Evolutionary conservation across 2,797 vertebrate species (phyloP), one percentile per base, ranked within the genome.

Genomic region (Tamandua tetradactyla): DNA sequence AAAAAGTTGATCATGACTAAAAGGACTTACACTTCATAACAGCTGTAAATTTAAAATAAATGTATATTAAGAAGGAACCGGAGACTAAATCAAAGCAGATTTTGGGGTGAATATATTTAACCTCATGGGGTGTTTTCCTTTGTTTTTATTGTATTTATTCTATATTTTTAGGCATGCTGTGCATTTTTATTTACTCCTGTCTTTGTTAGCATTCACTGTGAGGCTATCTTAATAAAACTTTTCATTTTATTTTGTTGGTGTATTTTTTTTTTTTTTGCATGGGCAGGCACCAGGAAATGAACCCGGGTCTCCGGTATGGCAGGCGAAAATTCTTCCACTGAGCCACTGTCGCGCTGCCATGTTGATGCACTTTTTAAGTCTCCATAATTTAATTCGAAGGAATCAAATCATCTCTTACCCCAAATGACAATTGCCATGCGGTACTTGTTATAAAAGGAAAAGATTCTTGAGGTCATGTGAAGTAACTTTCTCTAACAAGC

Each of bases 301-400:
- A n/a, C n/a, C n/a, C n/a, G n/a, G n/a, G n/a, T n/a, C n/a, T n/a
- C n/a, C n/a, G n/a, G n/a, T n/a, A n/a, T n/a, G n/a, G n/a, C n/a
- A n/a, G n/a, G n/a, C n/a, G n/a, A n/a, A n/a, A n/a, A n/a, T n/a
- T n/a, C n/a, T n/a, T n/a, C n/a, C n/a, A n/a, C n/a, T n/a, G n/a
- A n/a, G n/a, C n/a, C n/a, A n/a, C n/a, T n/a, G n/a, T n/a, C n/a
- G n/a, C n/a, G n/a, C n/a, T n/a, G n/a, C n/a, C n/a, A n/a, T n/a
- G n/a, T n/a, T n/a, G n/a, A n/a, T n/a, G n/a, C n/a, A n/a, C n/a
- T n/a, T n/a, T n/a, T n/a, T n/a, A n/a, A n/a, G n/a, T n/a, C 17
- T 68, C 59, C 25, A 76, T 68, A 85, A 57, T 89, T 82, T 91
- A 57, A 95, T 40, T 71, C 74, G 68, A 92, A 94, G 27, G 20